A percentile compares a stretch with the other conserved stretches of the same genome.
Evolutionary conservation across 2,113 vertebrate genomes (phyloP).

Genomic region (Notiomystis cincta): DNA sequence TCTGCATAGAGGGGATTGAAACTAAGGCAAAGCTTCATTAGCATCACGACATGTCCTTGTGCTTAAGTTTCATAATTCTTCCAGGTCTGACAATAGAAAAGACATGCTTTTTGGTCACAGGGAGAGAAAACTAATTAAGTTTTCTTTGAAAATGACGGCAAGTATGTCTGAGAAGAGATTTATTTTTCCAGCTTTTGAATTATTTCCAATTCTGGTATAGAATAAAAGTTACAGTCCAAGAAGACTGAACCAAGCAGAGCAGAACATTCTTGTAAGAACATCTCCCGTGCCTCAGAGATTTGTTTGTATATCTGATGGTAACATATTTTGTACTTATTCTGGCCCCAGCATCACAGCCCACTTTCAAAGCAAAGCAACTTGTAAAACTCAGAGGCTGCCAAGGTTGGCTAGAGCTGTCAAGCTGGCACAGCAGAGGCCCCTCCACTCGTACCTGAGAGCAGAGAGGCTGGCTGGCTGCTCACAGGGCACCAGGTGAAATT

Average conservation of each 20-base stretch:
- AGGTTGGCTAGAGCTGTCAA: neutral
- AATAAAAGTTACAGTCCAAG: conserved; percentile 26
- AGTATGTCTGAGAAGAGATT: conserved; percentile 19
- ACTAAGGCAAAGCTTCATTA: conserved; percentile 17
- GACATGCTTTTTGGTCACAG: conserved; percentile 13
- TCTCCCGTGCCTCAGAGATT: conserved; percentile 11
- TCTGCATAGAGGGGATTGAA: neutral
- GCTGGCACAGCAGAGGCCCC: neutral
- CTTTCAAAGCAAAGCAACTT: conserved; percentile 27
- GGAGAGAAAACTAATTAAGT: conserved; percentile 51
- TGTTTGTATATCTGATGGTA: conserved; percentile 60
- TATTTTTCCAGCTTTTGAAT: conserved; percentile 20
- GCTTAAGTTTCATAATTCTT: neutral
- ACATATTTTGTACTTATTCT: conserved; percentile 27
- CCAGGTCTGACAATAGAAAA: conserved; percentile 22
- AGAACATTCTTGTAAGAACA: conserved; percentile 48
- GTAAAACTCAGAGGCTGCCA: conserved; percentile 2
- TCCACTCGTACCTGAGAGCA: neutral
- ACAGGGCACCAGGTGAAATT: neutral
- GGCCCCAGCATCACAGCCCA: neutral
- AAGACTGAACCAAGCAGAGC: conserved; percentile 35
- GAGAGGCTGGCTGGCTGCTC: neutral
- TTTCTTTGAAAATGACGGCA: conserved; percentile 24
- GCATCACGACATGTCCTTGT: neutral
- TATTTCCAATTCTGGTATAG: conserved; percentile 20